These are phyloP conservation scores for Macroteleia sp. DNA, from an alignment of 2,888 invertebrate species.

Conservation along the genomic window DNA sequence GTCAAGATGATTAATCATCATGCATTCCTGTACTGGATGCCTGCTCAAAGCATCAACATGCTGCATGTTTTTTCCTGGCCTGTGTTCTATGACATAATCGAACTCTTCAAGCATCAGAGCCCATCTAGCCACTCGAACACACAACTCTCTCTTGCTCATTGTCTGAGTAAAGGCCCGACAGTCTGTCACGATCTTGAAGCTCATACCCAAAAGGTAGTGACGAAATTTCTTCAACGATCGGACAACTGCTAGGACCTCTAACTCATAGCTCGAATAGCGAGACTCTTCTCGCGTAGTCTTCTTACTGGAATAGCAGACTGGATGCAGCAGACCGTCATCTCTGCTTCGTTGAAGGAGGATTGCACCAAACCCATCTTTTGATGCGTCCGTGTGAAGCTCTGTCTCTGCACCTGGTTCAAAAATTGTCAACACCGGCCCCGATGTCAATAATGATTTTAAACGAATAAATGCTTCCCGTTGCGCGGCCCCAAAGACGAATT, in stretches of 20 bases:
- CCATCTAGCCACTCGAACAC: slow-evolving; percentile 1
- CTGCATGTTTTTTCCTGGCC: neutral
- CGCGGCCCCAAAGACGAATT: neutral
- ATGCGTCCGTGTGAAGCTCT: neutral
- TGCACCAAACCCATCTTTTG: neutral
- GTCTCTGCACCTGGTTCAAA: neutral
- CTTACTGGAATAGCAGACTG: neutral
- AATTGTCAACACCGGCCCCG: neutral
- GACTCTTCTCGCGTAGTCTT: slow-evolving; percentile 63
- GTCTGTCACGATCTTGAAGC: neutral
- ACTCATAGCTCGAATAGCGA: slow-evolving; percentile 68
- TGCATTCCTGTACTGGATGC: slow-evolving; percentile 24
- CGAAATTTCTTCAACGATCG: slow-evolving; percentile 65
- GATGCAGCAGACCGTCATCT: neutral
- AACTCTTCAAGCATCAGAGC: neutral
- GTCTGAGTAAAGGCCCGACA: neutral
- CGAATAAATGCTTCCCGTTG: slow-evolving; percentile 14
- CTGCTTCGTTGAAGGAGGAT: neutral
- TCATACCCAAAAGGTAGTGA: slow-evolving; percentile 54
- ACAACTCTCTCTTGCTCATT: neutral
- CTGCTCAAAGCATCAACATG: neutral
- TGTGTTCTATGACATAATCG: neutral
- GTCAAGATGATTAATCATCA: slow-evolving; percentile 34
- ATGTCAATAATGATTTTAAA: neutral
- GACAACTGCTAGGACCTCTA: slow-evolving; percentile 67